Evolutionary conservation across 1,140 invertebrate genomes (phyloP).

Genomic region (Micrasema minimum): DNA sequence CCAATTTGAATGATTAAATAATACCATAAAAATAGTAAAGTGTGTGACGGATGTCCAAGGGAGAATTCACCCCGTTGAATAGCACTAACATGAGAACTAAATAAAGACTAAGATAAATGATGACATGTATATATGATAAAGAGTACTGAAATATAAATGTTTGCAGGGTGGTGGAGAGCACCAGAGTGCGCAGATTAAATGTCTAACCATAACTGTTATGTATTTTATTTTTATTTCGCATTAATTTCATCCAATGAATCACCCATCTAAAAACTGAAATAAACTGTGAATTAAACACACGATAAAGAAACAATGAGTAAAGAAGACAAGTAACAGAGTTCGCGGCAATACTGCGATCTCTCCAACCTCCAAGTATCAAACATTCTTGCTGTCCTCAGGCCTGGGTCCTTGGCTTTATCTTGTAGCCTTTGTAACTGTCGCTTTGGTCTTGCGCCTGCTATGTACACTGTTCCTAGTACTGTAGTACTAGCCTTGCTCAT

Average conservation of each 20-base stretch:
- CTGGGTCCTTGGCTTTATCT: constrained; percentile 40
- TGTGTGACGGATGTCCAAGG: background rate
- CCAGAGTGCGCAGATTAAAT: constrained; percentile 42
- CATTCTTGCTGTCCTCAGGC: constrained; percentile 48
- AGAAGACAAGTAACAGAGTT: constrained; percentile 50
- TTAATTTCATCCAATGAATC: constrained; percentile 42
- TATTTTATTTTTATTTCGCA: constrained; percentile 35
- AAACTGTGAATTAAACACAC: constrained; percentile 46
- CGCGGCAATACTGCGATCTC: constrained; percentile 49
- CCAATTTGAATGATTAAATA: too few species aligned
- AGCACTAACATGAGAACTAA: constrained; percentile 17
- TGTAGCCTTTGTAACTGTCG: constrained; percentile 47
- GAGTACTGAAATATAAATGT: constrained; percentile 46
- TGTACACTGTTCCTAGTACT: too few species aligned
- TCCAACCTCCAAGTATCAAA: constrained; percentile 54
- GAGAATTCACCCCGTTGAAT: constrained; percentile 4
- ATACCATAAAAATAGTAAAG: background rate
- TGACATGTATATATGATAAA: constrained; percentile 49
- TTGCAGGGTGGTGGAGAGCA: constrained; percentile 52
- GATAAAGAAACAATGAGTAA: constrained; percentile 49
- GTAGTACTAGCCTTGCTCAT: constrained; percentile 1
- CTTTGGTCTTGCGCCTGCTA: constrained; percentile 48
- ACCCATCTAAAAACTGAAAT: constrained; percentile 39
- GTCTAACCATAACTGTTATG: constrained; percentile 30
- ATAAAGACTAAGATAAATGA: constrained; percentile 24